Evolutionary conservation across 2,888 invertebrate species (phyloP).

Genomic region (Eristalis intricaria): DNA sequence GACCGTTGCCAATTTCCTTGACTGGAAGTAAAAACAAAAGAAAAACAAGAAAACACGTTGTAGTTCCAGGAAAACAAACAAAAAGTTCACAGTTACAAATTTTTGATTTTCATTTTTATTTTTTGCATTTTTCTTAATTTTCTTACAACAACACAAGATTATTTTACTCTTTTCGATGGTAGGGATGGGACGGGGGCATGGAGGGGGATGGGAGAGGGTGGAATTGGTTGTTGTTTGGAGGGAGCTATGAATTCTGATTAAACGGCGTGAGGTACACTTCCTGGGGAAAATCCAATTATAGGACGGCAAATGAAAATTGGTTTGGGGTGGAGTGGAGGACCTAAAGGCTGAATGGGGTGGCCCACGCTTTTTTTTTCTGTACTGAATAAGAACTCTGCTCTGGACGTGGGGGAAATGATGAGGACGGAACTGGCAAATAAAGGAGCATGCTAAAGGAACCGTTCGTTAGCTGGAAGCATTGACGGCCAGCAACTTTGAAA

Average conservation of each 20-base stretch:
- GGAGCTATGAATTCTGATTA: neutral
- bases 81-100: too few relatives aligned
- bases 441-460: too few relatives aligned
- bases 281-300: neutral
- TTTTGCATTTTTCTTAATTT: constrained; percentile 1
- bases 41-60: constrained; percentile 74
- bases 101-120: neutral
- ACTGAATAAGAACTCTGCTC: too few relatives aligned
- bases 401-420: too few relatives aligned
- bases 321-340: neutral
- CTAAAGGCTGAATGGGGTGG: neutral
- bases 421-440: too few relatives aligned
- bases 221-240: neutral
- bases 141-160: constrained; percentile 18
- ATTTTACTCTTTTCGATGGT: neutral
- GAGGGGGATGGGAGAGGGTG: neutral
- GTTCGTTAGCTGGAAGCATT: too few relatives aligned
- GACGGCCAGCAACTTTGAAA: too few relatives aligned
- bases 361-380: neutral
- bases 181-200: neutral
- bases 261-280: neutral
- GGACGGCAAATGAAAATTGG: neutral
- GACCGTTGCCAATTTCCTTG: constrained; percentile 83
- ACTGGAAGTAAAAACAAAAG: constrained; percentile 80
- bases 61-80: constrained; percentile 16